These are phyloP conservation scores for Diplogasteroides magnus DNA, from an alignment of 1,140 invertebrate species.

Conservation along the genomic window DNA sequence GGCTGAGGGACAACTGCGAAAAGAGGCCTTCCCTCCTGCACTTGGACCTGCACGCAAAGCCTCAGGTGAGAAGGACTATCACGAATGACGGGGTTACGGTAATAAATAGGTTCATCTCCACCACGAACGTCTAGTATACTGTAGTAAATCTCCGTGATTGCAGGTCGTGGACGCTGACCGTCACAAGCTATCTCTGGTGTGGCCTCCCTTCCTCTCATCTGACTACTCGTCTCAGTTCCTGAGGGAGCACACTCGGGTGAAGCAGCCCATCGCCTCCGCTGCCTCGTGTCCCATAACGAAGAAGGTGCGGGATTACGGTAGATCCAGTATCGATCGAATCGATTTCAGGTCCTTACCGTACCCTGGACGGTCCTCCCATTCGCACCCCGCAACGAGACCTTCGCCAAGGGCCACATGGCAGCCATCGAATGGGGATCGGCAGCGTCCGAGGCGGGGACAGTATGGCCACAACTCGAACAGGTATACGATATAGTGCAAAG, in stretches of 20 bases:
- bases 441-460: neutral
- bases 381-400: neutral
- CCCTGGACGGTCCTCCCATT: neutral
- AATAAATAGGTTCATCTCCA: neutral
- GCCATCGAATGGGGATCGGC: neutral
- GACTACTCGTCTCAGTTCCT: neutral
- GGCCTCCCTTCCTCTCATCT: neutral
- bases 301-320: neutral
- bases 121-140: too few relatives aligned
- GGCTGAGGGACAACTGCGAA: neutral
- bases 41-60: neutral
- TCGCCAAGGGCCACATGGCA: neutral
- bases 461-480: neutral
- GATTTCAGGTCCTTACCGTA: neutral
- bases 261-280: neutral
- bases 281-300: neutral
- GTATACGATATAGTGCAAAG: neutral
- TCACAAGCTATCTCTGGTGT: neutral
- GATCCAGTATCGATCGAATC: neutral
- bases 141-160: neutral
- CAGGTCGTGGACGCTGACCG: neutral
- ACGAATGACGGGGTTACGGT: neutral
- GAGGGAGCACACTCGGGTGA: neutral
- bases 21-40: neutral
- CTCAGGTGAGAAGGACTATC: neutral